Percentiles rank a stretch among this genome's conserved stretches.
Conservation (phyloP, 2,888 invertebrate genomes). For the Lobophora halterata region DNA sequence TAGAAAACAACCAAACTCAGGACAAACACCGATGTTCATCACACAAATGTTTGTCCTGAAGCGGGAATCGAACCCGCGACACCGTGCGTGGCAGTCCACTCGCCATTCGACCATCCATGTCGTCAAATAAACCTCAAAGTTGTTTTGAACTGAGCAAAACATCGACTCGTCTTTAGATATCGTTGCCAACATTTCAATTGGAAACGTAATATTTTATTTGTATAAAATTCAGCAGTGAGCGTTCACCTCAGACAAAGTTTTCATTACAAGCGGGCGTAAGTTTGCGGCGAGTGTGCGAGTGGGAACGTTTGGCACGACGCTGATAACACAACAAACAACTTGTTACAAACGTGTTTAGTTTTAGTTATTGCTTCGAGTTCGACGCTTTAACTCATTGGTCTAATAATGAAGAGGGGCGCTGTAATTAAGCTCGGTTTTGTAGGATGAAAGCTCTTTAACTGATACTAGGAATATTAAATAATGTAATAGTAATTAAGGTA, state of each 20-base stretch:
- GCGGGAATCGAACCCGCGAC: too few relatives aligned
- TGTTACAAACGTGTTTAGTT: constrained; percentile 81
- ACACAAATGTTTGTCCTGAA: too few relatives aligned
- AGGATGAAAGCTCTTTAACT: constrained; percentile 29
- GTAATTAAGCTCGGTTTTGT: constrained; percentile 65
- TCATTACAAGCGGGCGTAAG: constrained; percentile 71
- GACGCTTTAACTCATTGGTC: constrained; percentile 76
- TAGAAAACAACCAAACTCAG: too few relatives aligned
- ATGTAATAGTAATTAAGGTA: too few relatives aligned
- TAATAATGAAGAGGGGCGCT: constrained; percentile 68
- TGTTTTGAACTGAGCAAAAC: too few relatives aligned
- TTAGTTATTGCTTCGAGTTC: constrained; percentile 78
- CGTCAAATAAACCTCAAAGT: too few relatives aligned
- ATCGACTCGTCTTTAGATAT: too few relatives aligned
- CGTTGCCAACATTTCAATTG: constrained; percentile 22
- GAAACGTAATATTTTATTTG: constrained; percentile 33
- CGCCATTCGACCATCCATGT: too few relatives aligned
- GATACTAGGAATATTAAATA: constrained; percentile 11
- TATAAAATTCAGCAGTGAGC: constrained; percentile 53
- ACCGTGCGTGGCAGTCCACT: too few relatives aligned
- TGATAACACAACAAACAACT: constrained; percentile 81
- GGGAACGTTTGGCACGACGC: constrained; percentile 73
- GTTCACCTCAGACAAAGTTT: constrained; percentile 70
- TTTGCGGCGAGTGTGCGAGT: constrained; percentile 69
- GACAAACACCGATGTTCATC: too few relatives aligned